phyloP scores from a whole-genome alignment of 2,113 vertebrate species.

The Psammodynastes pulverulentus region DNA sequence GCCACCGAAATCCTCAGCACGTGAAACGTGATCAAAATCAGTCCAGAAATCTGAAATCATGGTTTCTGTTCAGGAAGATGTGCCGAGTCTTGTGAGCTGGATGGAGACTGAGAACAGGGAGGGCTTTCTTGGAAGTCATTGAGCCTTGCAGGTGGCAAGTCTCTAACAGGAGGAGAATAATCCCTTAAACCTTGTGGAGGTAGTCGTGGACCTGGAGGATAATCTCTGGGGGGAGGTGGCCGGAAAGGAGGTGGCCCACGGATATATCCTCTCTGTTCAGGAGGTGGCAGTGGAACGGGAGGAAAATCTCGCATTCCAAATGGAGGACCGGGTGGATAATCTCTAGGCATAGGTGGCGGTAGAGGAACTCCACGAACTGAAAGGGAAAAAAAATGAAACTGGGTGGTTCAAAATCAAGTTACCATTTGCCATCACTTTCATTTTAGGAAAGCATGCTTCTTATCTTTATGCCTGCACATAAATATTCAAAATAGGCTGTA shows the following conservation, averaged over 20 bases:
- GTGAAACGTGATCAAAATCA: constrained; percentile 21
- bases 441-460: neutral
- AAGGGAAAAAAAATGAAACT: neutral
- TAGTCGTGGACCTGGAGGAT: constrained; percentile 65
- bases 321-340: constrained; percentile 67
- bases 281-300: constrained; percentile 61
- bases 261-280: constrained; percentile 66
- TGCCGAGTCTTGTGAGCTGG: constrained; percentile 50
- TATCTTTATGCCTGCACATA: neutral
- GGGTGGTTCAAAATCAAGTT: neutral
- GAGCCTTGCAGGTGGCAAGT: constrained; percentile 61
- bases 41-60: neutral
- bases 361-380: constrained; percentile 66
- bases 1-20: constrained; percentile 30
- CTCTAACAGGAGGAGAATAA: constrained; percentile 65
- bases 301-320: constrained; percentile 70
- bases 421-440: neutral
- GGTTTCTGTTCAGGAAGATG: constrained; percentile 61
- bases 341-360: constrained; percentile 62
- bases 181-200: constrained; percentile 65
- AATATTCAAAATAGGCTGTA: neutral
- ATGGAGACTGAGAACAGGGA: neutral
- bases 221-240: constrained; percentile 64
- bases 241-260: constrained; percentile 65
- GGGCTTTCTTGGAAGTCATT: constrained; percentile 46